Evolutionary conservation across 2,797 vertebrate species (phyloP).

Genomic region (Sebastes hubbsi): DNA sequence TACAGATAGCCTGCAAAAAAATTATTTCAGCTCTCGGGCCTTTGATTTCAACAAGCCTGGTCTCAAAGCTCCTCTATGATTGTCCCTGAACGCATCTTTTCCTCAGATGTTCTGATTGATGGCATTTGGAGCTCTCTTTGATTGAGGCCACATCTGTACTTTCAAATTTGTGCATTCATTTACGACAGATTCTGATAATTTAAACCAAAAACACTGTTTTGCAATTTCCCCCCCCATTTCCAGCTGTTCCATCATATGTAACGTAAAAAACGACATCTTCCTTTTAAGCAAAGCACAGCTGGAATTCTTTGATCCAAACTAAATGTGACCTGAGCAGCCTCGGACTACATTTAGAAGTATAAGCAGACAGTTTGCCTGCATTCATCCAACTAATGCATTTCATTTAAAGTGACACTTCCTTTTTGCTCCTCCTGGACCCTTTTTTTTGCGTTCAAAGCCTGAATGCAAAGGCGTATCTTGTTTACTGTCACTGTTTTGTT

Average conservation of each 20-base stretch:
- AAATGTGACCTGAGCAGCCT: slow-evolving; percentile 83
- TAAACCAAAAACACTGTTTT: slow-evolving; percentile 70
- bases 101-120: slow-evolving; percentile 87
- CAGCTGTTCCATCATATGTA: slow-evolving; percentile 51
- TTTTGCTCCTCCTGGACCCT: slow-evolving; percentile 55
- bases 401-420: slow-evolving; percentile 58
- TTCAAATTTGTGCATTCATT: slow-evolving; percentile 10
- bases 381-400: slow-evolving; percentile 58
- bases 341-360: slow-evolving; percentile 65
- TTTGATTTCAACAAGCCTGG: slow-evolving; percentile 88
- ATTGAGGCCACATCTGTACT: slow-evolving; percentile 77
- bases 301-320: slow-evolving; percentile 85
- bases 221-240: background rate
- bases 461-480: slow-evolving; percentile 69
- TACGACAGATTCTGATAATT: slow-evolving; percentile 43
- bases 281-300: slow-evolving; percentile 68
- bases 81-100: slow-evolving; percentile 82
- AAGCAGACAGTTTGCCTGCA: slow-evolving; percentile 44
- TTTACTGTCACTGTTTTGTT: slow-evolving; percentile 74
- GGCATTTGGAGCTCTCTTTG: slow-evolving; percentile 85
- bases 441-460: slow-evolving; percentile 47
- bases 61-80: slow-evolving; percentile 85
- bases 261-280: slow-evolving; percentile 45
- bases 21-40: slow-evolving; percentile 70
- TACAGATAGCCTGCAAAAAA: slow-evolving; percentile 67